Evolutionary conservation across 2,888 invertebrate species (phyloP), one percentile per base, ranked within the genome.

Genomic region (Protula sp.): DNA sequence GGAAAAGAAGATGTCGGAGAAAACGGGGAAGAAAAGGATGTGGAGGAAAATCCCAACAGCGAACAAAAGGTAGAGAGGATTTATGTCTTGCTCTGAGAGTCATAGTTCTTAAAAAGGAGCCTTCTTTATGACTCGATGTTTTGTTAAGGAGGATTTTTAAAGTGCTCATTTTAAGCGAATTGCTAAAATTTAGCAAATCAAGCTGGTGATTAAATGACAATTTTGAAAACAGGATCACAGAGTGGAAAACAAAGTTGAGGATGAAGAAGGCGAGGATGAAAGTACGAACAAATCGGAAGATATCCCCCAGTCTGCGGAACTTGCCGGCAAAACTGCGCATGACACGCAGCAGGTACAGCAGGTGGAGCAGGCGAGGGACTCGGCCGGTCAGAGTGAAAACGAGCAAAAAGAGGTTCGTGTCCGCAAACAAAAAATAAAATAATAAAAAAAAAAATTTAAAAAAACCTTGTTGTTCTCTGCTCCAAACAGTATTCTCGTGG

Each of bases 241-340:
- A n/a, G n/a, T n/a, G n/a, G n/a, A n/a, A n/a, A n/a, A n/a, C n/a
- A n/a, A n/a, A n/a, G n/a, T n/a, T n/a, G n/a, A n/a, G n/a, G n/a
- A 9, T 38, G 38, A 38, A 38, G 38, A 19, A 19, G 38, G 38
- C 9, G 38, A 38, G 38, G 38, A 38, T 19, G 19, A 38, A 19
- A 38, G 19, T 19, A 9, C 38, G 22, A 50, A 50, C 5, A 26
- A 9, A 24, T 19, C 50, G 24, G 50, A 50, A 24, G 62, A 62
- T n/a, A 28, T 45, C 31, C 52, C 64, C 30, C 67, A 72, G 59
- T 63, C 61, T 48, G 67, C 68, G 22, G 71, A 73, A 63, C 60
- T 67, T 59, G 61, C 69, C 55, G 72, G 70, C 61, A 70, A 70
- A 64, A 73, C 72, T 26, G 66, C 66, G 55, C 73, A 75, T 65